A percentile compares a stretch with the other conserved stretches of the same genome.
phyloP scores from a whole-genome alignment of 2,797 vertebrate species.

The Falco berigora region DNA sequence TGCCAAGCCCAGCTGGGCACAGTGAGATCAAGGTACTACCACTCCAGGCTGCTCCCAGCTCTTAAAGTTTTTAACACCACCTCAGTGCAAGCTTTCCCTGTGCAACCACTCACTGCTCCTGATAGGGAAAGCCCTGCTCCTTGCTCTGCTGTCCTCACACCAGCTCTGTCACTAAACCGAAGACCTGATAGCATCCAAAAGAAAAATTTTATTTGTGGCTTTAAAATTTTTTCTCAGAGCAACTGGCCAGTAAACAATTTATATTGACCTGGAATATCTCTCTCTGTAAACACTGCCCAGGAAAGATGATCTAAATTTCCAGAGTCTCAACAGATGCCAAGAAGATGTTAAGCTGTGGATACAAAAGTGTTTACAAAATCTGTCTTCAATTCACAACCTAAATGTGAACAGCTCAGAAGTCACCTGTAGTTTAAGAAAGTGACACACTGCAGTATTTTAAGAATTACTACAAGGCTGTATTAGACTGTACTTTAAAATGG shows the following conservation, averaged over 20 bases:
- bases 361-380: not conserved
- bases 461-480: not conserved
- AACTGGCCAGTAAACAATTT: not conserved
- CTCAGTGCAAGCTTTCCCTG: not conserved
- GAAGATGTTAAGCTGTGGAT: not conserved
- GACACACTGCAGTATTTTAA: not conserved
- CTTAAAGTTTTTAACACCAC: not conserved
- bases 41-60: not conserved
- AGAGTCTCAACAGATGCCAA: not conserved
- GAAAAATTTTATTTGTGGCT: not conserved
- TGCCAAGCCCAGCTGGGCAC: not conserved
- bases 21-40: not conserved
- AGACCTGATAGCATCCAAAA: not conserved
- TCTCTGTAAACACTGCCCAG: not conserved
- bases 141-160: rapidly evolving
- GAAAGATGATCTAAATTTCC: not conserved
- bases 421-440: not conserved
- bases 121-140: not conserved
- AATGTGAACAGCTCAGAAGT: not conserved
- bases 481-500: not conserved
- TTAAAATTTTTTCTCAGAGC: not conserved
- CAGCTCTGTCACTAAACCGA: not conserved
- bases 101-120: not conserved
- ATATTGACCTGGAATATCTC: not conserved
- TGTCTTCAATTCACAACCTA: not conserved